phyloP scores from a whole-genome alignment of 2,797 vertebrate species.

The Galago senegalensis region DNA sequence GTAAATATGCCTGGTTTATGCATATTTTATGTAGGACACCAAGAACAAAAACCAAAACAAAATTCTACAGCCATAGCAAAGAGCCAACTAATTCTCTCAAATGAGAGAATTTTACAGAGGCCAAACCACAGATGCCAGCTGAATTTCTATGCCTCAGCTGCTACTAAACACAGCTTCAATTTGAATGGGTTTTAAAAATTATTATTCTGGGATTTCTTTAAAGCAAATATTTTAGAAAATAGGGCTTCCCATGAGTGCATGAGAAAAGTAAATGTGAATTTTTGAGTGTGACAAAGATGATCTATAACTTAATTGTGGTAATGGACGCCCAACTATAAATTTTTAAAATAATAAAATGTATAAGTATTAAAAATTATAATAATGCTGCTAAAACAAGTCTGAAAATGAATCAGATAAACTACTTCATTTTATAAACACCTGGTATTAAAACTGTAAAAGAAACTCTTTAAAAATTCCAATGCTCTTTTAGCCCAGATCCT shows the following conservation, averaged over 20 bases:
- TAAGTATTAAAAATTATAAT: slow-evolving; percentile 37
- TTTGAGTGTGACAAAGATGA: neutral
- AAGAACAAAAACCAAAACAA: slow-evolving; percentile 65
- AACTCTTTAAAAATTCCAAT: neutral
- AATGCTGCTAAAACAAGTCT: slow-evolving; percentile 54
- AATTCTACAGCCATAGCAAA: slow-evolving; percentile 53
- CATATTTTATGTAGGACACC: slow-evolving; percentile 39
- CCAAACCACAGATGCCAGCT: slow-evolving; percentile 52
- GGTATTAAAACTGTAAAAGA: slow-evolving; percentile 34
- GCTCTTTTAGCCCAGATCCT: neutral
- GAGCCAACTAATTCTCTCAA: slow-evolving; percentile 35
- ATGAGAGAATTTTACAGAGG: slow-evolving; percentile 54
- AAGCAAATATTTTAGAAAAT: slow-evolving; percentile 47
- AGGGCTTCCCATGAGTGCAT: neutral
- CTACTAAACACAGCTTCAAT: slow-evolving; percentile 56
- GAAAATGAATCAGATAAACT: slow-evolving; percentile 47
- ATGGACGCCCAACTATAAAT: neutral
- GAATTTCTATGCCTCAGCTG: slow-evolving; percentile 31
- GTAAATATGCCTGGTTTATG: slow-evolving; percentile 37
- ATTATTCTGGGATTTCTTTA: slow-evolving; percentile 12
- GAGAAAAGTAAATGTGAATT: slow-evolving; percentile 45
- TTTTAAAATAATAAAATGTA: slow-evolving; percentile 31
- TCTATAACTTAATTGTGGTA: neutral
- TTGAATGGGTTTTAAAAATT: neutral
- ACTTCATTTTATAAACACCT: slow-evolving; percentile 48